Evolutionary conservation across 2,113 vertebrate genomes (phyloP).

Genomic region (Mungos mungo): DNA sequence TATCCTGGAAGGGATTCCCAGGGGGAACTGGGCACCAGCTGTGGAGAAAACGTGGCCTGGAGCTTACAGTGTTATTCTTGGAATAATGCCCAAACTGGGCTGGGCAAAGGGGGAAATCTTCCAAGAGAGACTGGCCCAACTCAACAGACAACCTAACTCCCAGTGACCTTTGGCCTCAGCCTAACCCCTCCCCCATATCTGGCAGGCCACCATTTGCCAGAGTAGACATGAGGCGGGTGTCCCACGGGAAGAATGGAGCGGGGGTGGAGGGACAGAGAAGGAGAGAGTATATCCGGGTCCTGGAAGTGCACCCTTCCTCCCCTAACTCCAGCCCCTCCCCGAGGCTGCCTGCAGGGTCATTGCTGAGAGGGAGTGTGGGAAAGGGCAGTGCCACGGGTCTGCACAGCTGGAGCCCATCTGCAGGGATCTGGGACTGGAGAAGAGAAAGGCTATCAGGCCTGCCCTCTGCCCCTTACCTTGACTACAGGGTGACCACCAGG

Average conservation of each 20-base stretch:
- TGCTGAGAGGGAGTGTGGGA: constrained; percentile 78
- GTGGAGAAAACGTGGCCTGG: constrained; percentile 71
- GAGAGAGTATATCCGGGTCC: constrained; percentile 71
- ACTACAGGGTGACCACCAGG: constrained; percentile 92
- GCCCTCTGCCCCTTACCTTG: constrained; percentile 85
- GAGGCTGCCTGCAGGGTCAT: constrained; percentile 65
- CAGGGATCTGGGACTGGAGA: neutral
- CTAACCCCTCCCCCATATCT: constrained; percentile 72
- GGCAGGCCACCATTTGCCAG: constrained; percentile 73
- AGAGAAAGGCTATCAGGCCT: neutral
- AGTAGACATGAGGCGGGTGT: constrained; percentile 55
- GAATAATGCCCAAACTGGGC: constrained; percentile 62
- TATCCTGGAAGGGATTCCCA: constrained; percentile 54
- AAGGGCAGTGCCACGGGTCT: constrained; percentile 76
- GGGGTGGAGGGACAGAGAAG: constrained; percentile 21
- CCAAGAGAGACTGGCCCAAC: constrained; percentile 61
- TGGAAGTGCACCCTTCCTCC: constrained; percentile 54
- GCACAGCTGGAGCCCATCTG: constrained; percentile 59
- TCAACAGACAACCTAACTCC: constrained; percentile 72
- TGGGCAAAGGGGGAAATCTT: constrained; percentile 65
- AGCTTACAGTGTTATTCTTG: constrained; percentile 72
- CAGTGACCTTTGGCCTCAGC: constrained; percentile 69
- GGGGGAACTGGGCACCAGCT: constrained; percentile 46
- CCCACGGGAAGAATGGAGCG: constrained; percentile 62
- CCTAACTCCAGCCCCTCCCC: constrained; percentile 51